phyloP scores from a whole-genome alignment of 2,797 vertebrate species.

The Myripristis jacobus region DNA sequence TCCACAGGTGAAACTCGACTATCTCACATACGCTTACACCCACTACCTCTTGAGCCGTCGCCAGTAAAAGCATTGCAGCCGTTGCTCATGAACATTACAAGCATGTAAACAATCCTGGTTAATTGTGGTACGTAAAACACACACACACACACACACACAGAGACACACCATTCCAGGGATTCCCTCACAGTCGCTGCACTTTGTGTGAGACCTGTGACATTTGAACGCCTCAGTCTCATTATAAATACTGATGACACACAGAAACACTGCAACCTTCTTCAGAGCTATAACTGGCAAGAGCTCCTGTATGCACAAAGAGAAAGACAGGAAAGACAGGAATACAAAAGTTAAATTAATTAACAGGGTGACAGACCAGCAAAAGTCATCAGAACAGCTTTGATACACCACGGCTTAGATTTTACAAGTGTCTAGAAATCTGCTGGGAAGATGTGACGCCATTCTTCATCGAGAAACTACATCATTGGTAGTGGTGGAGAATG shows the following conservation, averaged over 20 bases:
- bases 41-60: background rate
- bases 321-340: background rate
- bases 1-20: conserved; percentile 5
- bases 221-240: conserved; percentile 1
- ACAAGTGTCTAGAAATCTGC: background rate
- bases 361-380: background rate
- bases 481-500: background rate
- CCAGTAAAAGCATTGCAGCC: background rate
- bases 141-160: no score
- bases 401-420: background rate
- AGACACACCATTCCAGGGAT: conserved; percentile 26
- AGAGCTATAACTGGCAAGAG: conserved; percentile 21
- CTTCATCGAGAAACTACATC: background rate
- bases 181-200: background rate
- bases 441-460: no score
- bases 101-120: conserved; percentile 8
- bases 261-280: conserved; percentile 13
- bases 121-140: background rate
- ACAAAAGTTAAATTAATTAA: conserved; percentile 11
- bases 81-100: background rate
- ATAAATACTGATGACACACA: conserved; percentile 2
- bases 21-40: conserved; percentile 1
- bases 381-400: background rate
- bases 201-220: conserved; percentile 19
- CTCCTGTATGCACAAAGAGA: conserved; percentile 6